Conservation (phyloP, 2,888 invertebrate genomes). For the Caenorhabditis wallacei region DNA sequence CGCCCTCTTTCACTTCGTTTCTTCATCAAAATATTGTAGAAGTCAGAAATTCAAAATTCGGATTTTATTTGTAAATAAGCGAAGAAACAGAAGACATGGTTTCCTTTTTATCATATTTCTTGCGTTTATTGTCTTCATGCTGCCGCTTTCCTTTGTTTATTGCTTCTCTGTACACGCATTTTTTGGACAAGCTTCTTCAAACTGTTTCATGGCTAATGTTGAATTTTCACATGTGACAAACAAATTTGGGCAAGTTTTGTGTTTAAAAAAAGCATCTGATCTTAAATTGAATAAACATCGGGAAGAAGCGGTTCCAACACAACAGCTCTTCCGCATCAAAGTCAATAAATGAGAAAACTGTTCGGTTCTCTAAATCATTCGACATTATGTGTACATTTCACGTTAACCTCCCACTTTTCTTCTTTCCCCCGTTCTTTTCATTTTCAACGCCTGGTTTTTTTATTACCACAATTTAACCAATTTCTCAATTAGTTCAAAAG, state of each 20-base stretch:
- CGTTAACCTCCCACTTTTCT: slow-evolving; percentile 17
- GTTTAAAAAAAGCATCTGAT: slow-evolving; percentile 33
- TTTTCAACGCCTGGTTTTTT: slow-evolving; percentile 13
- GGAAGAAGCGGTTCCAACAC: slow-evolving; percentile 37
- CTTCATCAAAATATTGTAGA: too few relatives aligned
- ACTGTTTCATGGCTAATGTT: neutral
- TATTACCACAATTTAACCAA: neutral
- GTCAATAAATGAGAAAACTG: slow-evolving; percentile 54
- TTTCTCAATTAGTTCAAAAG: slow-evolving; percentile 14
- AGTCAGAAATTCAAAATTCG: neutral
- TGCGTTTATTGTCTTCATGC: neutral
- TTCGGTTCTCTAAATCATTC: slow-evolving; percentile 54
- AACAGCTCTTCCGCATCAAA: slow-evolving; percentile 39
- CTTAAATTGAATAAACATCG: slow-evolving; percentile 24
- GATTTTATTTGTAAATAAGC: neutral
- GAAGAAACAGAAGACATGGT: neutral
- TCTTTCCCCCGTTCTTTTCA: slow-evolving; percentile 16
- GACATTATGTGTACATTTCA: slow-evolving; percentile 61
- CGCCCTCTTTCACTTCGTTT: slow-evolving; percentile 7
- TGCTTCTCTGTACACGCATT: slow-evolving; percentile 7
- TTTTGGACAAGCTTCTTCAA: neutral
- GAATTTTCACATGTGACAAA: slow-evolving; percentile 29
- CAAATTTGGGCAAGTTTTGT: neutral
- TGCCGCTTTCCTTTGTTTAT: neutral
- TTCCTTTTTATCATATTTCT: neutral